Evolutionary conservation across 2,113 vertebrate species (phyloP), one percentile per base, ranked within the genome.

Genomic region (Crotalus tigris): DNA sequence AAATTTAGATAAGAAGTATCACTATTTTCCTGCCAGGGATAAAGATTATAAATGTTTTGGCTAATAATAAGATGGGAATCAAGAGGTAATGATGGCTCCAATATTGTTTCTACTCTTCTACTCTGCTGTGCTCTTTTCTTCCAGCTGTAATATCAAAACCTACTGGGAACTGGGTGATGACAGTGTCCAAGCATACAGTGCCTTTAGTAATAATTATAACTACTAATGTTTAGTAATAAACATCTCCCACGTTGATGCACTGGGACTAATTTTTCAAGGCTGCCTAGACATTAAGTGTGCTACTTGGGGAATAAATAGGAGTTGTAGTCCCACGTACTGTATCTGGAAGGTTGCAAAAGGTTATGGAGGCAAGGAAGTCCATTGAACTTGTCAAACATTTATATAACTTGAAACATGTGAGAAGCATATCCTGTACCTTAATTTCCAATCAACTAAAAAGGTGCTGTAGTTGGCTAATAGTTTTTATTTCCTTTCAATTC

Each of bases 401-500:
- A 5, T 17, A n/a, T n/a, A 33, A 9, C 44, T 58, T 57, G 9
- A 24, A 49, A 53, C 4, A 1, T 10, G 13, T 46, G 29, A 33
- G n/a, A 46, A 44, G 26, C 33, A 46, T 91, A 64, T 88, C 0
- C 1, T 1, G 4, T 91, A 91, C 91, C 86, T 46, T 10, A 69
- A 53, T 69, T 90, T 95, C 0, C 0, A 0, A 0, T n/a, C 55
- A 46, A 0, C 0, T 55, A 91, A 23, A 61, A n/a, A 91, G 59
- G 57, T 11, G 1, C 85, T 91, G 93, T 94, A 95, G 46, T 91
- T 93, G 75, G 90, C 87, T 55, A 87, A 13, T 89, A 88, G 86
- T 89, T 88, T 64, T 58, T 49, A 24, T 94, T 95, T 59, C 87
- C 19, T 55, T 95, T 96, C 92, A 94, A 44, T 93, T 95, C 95